Base-by-base conservation (phyloP, 2,113 vertebrate species). In the Alligator sinensis region DNA sequence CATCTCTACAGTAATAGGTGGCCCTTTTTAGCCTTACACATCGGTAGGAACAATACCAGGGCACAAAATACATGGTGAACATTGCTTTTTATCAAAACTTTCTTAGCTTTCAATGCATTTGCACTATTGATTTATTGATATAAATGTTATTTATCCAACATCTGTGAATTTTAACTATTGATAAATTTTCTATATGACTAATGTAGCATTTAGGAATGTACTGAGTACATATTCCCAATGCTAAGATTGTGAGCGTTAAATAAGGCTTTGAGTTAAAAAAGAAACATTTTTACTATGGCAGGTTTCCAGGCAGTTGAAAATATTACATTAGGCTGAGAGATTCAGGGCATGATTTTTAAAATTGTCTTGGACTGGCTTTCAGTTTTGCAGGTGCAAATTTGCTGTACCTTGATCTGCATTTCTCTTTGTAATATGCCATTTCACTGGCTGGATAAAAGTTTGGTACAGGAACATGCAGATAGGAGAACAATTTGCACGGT, bases 1-100 rank as follows among this genome's bases (percentile, higher is more conserved):
- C 98, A 98, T 98, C 97, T 98, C 97, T 97, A 94, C 95, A 96
- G 97, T 98, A 98, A 98, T 98, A 97, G 96, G 97, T 97, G 95
- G 96, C 91, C 98, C 96, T 98, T 98, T 98, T 98, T 98, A 98
- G 97, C 96, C 97, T 98, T 97, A 95, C 90, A 91, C 95, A 86
- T 97, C 64, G 66, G 95, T 97, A 74, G 90, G 90, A 96, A 97
- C 97, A 98, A 98, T 96, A 96, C 66, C 83, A 95, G 93, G 91
- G 95, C 87, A 96, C 87, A 95, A 95, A 97, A 96, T 84, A 96
- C 76, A 95, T 11, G 80, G 93, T 78, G 97, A 97, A 97, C 96
- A 59, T 95, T 96, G 91, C 92, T 97, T 98, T 98, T 97, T 96
- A 96, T 94, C 55, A 95, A 96, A 98, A 97, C 55, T 94, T 97